Evolutionary conservation across 2,888 invertebrate genomes (phyloP), one percentile per base, ranked within the genome.

Genomic region (Macrosoma leucophasiata): DNA sequence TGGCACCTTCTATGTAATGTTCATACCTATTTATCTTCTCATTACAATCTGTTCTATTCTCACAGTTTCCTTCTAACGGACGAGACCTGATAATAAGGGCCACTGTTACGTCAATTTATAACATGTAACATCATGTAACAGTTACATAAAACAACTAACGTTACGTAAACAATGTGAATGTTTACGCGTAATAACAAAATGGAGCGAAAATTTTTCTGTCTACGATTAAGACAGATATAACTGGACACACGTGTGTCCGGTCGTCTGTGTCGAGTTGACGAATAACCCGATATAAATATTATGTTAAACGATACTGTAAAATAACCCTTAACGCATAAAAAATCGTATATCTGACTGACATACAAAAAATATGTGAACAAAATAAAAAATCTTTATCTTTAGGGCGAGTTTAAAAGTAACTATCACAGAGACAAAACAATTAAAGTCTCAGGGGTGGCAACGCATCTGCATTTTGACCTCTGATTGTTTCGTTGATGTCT

Each of bases 71-170:
- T n/a, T n/a, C n/a, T n/a, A 25, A 19, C 17, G 19, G 6, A 28
- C n/a, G 38, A 13, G 40, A 42, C 42, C 46, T 43, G 37, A 45
- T 41, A 41, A 37, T 45, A 40, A 46, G 43, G 46, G 43, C 43
- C 33, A 40, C 40, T 36, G 46, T 37, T 41, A 33, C 31, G 29
- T 29, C 27, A 30, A 33, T 17, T 25, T 19, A 18, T 28, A 34
- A 30, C 27, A 21, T 30, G 21, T 27, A 24, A 19, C 19, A n/a
- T n/a, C 29, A 1, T 2, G n/a, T 15, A 9, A 9, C 10, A 1
- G 9, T 8, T 25, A 31, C 18, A 24, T 23, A 25, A 26, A 25
- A 10, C 20, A 35, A 31, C 30, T 33, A 18, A 22, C 21, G 13
- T 45, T 40, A 31, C 36, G 33, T 32, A 37, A 39, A 35, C 21